Evolutionary conservation across 92 coral and sea anemone species (phyloP).

Genomic region (Parazoanthus swiftii): DNA sequence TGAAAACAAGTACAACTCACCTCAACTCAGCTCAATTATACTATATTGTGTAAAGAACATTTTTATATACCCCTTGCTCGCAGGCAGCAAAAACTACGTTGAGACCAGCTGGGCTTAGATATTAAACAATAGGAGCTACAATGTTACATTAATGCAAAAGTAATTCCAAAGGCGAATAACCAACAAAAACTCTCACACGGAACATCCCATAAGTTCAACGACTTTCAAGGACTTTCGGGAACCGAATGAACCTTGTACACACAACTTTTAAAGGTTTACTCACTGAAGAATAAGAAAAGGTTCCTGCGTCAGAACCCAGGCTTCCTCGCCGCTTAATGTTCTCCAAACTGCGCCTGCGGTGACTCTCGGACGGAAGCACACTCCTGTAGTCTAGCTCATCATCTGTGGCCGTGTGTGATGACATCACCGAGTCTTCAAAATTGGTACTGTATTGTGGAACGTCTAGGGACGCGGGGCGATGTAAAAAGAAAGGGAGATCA

Average conservation of each 20-base stretch:
- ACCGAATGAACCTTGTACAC: neutral
- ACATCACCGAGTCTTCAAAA: conserved; percentile 91
- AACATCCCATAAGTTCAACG: neutral
- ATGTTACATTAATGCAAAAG: too few species aligned
- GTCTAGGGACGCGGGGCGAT: conserved; percentile 50
- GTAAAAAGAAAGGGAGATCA: neutral
- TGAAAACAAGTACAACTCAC: too few species aligned
- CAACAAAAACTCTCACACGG: too few species aligned
- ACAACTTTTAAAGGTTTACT: conserved; percentile 6
- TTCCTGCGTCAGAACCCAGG: conserved; percentile 67
- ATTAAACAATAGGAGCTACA: too few species aligned
- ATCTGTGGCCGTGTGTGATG: conserved; percentile 94
- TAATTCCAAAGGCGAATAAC: too few species aligned
- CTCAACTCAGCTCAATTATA: too few species aligned
- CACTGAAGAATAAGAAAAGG: conserved; percentile 81
- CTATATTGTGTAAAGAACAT: too few species aligned
- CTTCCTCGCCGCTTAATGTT: conserved; percentile 60
- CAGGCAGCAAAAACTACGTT: too few species aligned
- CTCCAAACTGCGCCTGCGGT: conserved; percentile 86
- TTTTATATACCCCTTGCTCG: too few species aligned
- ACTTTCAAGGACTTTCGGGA: neutral
- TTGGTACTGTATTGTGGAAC: conserved; percentile 78
- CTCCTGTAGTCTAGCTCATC: conserved; percentile 89
- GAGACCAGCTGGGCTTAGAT: too few species aligned
- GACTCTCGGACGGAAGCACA: conserved; percentile 92